Base-by-base conservation (phyloP, 2,113 vertebrate genomes). In the Pavo muticus region DNA sequence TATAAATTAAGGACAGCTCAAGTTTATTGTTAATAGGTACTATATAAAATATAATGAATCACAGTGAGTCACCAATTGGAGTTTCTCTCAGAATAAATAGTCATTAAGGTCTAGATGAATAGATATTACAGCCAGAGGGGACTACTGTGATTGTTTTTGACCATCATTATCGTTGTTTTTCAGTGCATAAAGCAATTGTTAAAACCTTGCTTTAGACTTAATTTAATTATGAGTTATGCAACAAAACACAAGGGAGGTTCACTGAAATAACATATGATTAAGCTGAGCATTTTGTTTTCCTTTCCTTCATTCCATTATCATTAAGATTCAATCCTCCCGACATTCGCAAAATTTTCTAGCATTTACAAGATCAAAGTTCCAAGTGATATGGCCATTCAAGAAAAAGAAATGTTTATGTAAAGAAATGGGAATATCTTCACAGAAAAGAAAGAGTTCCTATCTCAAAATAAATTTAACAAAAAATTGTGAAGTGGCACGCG, bases 401-500 rank as follows among this genome's bases (percentile, higher is more conserved):
- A 81, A 85, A 70, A 92, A 88, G 6, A n/a, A 80, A 42, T 21
- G 37, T 85, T 86, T 77, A 64, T 39, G 24, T 48, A 71, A 85
- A 76, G 27, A 84, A 91, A 74, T n/a, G 40, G 37, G 32, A 79
- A 85, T 59, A 30, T 3, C 25, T 57, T 23, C n/a, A 47, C 68
- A 56, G 60, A 67, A 90, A 84, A 76, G 40, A 92, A 92, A 79
- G 50, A 23, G 18, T 59, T 73, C 5, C 0, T 65, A 81, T 73
- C 47, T 81, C 64, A n/a, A 74, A 92, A 79, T 79, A 80, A 86
- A 90, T 76, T 79, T 81, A 59, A 67, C 61, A 37, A 63, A 83
- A 48, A 54, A 29, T 14, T 16, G 25, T 30, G 25, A 96, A 94
- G 97, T 20, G 97, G 98, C 98, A 98, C 98, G 98, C 97, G 97